phyloP scores from a whole-genome alignment of 2,888 invertebrate genomes.

The Eilema depressum region DNA sequence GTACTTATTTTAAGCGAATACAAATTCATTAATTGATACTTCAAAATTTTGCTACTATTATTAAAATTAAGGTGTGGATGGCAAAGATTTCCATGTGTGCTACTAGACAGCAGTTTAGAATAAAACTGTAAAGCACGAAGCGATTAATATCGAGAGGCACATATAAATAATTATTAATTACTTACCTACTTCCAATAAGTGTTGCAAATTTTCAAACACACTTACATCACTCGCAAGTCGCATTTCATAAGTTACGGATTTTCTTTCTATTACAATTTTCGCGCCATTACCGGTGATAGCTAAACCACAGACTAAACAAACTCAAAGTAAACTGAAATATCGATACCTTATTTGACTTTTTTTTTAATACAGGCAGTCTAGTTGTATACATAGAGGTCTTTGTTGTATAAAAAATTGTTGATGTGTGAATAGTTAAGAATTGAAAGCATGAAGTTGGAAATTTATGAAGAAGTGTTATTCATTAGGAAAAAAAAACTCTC shows the following conservation, averaged over 20 bases:
- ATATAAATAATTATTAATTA: not conserved
- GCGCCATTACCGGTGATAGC: not conserved
- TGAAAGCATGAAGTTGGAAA: not conserved
- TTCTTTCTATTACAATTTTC: not conserved
- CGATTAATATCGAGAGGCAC: not conserved
- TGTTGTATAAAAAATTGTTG: not conserved
- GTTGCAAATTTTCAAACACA: not conserved
- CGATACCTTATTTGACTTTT: no score
- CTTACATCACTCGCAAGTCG: not conserved
- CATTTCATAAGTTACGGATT: not conserved
- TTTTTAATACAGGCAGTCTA: not conserved
- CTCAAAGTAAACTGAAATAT: not conserved
- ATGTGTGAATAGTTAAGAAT: not conserved
- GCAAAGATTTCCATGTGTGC: not conserved
- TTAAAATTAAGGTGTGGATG: not conserved
- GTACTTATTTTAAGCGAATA: slow-evolving; percentile 44
- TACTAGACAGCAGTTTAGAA: not conserved
- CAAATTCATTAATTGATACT: slow-evolving; percentile 24
- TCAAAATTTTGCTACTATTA: slow-evolving; percentile 9
- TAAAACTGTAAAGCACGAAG: not conserved
- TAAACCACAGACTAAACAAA: not conserved
- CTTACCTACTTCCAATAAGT: not conserved
- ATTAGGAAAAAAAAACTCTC: not conserved
- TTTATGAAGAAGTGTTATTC: slow-evolving; percentile 1
- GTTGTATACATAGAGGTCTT: not conserved